These are phyloP conservation scores for Vulpes ferrilata DNA, from an alignment of 2,113 vertebrate species.

Conservation along the genomic window DNA sequence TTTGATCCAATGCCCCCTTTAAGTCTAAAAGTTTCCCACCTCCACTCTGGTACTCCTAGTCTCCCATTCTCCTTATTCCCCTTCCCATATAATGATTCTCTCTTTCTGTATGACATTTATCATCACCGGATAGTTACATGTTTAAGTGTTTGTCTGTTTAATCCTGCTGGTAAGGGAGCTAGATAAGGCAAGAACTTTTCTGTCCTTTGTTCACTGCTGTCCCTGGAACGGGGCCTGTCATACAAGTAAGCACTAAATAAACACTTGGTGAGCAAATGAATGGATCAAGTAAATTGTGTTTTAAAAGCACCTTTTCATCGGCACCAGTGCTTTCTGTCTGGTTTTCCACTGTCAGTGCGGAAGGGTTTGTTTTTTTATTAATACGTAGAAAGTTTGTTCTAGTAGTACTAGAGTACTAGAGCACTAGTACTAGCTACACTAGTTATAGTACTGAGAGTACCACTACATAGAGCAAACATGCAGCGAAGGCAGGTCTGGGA, in stretches of 20 bases:
- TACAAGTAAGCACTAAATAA: not conserved
- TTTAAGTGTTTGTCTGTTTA: not conserved
- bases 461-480: not conserved
- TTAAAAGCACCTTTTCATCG: not conserved
- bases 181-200: not conserved
- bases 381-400: slow-evolving; percentile 91
- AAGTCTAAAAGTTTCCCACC: not conserved
- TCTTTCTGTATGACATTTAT: not conserved
- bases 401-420: slow-evolving; percentile 90
- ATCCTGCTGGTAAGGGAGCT: not conserved
- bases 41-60: not conserved
- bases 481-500: slow-evolving; percentile 10
- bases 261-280: not conserved
- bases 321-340: slow-evolving; percentile 78
- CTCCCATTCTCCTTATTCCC: not conserved
- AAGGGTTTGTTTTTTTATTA: slow-evolving; percentile 81
- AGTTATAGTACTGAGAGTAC: not conserved
- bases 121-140: not conserved
- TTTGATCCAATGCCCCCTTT: not conserved
- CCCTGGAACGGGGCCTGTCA: not conserved
- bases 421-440: not conserved
- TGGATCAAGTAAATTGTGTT: not conserved
- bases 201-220: not conserved
- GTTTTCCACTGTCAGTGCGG: slow-evolving; percentile 76
- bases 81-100: not conserved